Base-by-base conservation (phyloP, 1,140 invertebrate genomes). In the Pseudomyrmex cubaensis region DNA sequence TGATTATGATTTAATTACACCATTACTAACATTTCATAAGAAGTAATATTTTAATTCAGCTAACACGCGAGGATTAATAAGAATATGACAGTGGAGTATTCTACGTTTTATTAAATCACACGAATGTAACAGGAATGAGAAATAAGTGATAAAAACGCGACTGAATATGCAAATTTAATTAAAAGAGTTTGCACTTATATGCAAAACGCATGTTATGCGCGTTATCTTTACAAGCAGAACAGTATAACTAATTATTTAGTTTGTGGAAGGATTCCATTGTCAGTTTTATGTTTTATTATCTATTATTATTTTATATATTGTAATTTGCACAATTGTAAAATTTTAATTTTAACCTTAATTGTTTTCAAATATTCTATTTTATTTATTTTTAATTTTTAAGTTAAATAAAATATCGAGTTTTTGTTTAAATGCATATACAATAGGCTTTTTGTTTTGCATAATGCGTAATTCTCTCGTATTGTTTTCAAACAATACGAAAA, bases 1-100 rank as follows among this genome's bases (percentile, higher is more conserved):
- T n/a, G 9, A 25, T 48, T n/a, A 72, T 59, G 1, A 46, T 44
- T 17, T 17, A n/a, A 61, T 78, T 80, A 72, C 4, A 17, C n/a
- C 8, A 46, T 22, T 8, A 4, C 5, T 0, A 3, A 25, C 4
- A 13, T 72, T 61, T 59, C 2, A 70, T 77, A 17, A 72, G 70
- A 61, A 72, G 20, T 13, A 50, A 35, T 9, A 50, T 59, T 59
- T 70, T 50, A 70, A 35, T 59, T 59, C 4, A 50, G 15, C 2
- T 15, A 50, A 35, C n/a, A 59, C 9, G 35, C 15, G 13, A 59
- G 35, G 7, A 35, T 1, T 50, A 69, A 57, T n/a, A 17, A 70
- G 7, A 62, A 35, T 9, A 17, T 15, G 15, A 70, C 15, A 7
- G 3, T 0, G 3, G 4, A 25, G 25, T 5, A 4, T 35, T 25